Evolutionary conservation across 2,113 vertebrate genomes (phyloP).

Genomic region (Bos taurus): ARS-UCD2.0 NC_037330.1:104290501-104291000

Average conservation of each 20-base stretch:
- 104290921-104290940: no score
- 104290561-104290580: not conserved
- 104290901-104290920: not conserved
- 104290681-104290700: not conserved
- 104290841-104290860: not conserved
- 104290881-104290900: not conserved
- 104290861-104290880: not conserved
- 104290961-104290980: no score
- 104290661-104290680: not conserved
- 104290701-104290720: not conserved
- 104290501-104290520: not conserved
- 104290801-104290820: not conserved
- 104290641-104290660: not conserved
- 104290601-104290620: not conserved
- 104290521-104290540: not conserved
- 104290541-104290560: not conserved
- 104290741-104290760: accelerated
- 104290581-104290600: not conserved
- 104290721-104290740: not conserved
- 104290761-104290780: not conserved
- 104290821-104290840: not conserved
- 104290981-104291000: no score
- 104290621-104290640: not conserved
- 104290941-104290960: accelerated
- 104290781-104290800: not conserved